A percentile compares a stretch with the other conserved stretches of the same genome.
Evolutionary conservation across 2,797 vertebrate species (phyloP).

Genomic region (Cirrhinus mrigala): DNA sequence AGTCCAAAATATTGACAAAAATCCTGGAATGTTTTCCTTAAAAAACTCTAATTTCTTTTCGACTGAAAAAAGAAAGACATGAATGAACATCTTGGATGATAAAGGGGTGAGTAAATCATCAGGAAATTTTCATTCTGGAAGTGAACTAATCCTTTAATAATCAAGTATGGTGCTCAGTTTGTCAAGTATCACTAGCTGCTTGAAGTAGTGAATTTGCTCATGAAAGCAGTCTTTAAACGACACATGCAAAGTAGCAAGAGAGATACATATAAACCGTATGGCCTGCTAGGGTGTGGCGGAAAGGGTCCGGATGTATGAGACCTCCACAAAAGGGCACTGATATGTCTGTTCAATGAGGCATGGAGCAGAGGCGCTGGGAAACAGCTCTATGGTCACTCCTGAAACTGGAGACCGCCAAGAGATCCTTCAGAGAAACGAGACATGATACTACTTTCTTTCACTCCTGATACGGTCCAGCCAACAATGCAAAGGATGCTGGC

Average conservation of each 20-base stretch:
- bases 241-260: background rate
- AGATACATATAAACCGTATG: conserved; percentile 11
- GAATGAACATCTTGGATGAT: too few species aligned
- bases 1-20: too few species aligned
- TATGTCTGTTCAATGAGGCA: conserved; percentile 69
- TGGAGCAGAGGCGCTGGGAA: conserved; percentile 73
- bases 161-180: background rate
- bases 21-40: too few species aligned
- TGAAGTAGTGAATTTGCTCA: background rate
- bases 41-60: too few species aligned
- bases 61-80: too few species aligned
- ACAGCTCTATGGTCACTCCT: conserved; percentile 63
- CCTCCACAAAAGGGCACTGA: conserved; percentile 60
- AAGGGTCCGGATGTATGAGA: conserved; percentile 55
- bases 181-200: background rate
- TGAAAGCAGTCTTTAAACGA: background rate
- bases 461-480: conserved; percentile 55
- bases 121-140: too few species aligned
- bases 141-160: background rate
- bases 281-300: conserved; percentile 37
- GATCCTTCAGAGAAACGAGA: conserved; percentile 70
- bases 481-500: conserved; percentile 58
- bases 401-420: conserved; percentile 72
- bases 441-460: conserved; percentile 69
- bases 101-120: too few species aligned